Conservation (phyloP, 1,140 invertebrate genomes). For the Monomorium pharaonis region DNA sequence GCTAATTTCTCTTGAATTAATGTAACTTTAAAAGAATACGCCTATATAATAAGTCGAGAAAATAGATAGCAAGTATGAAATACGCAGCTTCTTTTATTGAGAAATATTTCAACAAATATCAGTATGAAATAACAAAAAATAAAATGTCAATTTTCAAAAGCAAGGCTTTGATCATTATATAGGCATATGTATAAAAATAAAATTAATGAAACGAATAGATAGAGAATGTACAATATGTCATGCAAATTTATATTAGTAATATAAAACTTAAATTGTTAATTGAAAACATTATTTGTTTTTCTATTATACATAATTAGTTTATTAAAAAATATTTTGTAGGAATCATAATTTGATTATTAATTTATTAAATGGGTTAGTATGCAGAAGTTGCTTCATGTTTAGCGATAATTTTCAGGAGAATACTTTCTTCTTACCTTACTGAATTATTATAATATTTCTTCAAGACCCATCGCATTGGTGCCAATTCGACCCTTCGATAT, state of each 20-base stretch:
- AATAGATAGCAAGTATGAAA: neutral
- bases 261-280: neutral
- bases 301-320: neutral
- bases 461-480: slow-evolving; percentile 16
- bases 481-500: slow-evolving; percentile 33
- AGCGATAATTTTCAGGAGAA: slow-evolving; percentile 7
- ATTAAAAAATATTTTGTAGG: neutral
- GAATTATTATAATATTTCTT: slow-evolving; percentile 11
- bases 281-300: neutral
- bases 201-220: neutral
- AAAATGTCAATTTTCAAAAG: neutral
- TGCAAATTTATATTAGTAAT: neutral
- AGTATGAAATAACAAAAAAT: neutral
- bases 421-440: neutral
- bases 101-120: neutral
- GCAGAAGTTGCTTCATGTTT: neutral
- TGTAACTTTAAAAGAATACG: neutral
- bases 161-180: neutral
- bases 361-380: neutral
- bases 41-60: neutral
- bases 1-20: slow-evolving; percentile 28
- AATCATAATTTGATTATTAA: neutral
- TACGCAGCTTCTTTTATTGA: neutral
- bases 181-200: neutral
- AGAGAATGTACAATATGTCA: neutral